phyloP scores from a whole-genome alignment of 2,113 vertebrate species.

The Odocoileus virginianus region DNA sequence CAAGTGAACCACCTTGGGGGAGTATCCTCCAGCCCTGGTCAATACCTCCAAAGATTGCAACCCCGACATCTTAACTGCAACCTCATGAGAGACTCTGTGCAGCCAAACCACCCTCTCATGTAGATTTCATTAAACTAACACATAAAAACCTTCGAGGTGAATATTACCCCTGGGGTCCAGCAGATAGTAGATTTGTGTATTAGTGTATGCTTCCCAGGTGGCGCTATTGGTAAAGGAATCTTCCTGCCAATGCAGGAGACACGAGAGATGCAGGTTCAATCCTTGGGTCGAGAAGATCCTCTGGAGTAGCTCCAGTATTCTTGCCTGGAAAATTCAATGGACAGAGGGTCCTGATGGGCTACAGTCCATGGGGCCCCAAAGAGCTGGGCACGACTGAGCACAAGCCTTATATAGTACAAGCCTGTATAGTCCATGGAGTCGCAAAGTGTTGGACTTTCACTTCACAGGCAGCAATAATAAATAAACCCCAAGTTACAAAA shows the following conservation, averaged over 20 bases:
- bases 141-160: not conserved
- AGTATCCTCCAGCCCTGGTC: not conserved
- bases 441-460: not conserved
- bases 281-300: not conserved
- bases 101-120: not conserved
- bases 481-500: not conserved
- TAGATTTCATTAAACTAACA: not conserved
- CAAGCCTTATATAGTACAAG: not conserved
- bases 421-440: not conserved
- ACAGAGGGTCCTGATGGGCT: not conserved
- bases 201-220: not conserved
- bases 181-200: not conserved
- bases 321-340: not conserved
- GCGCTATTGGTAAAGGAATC: not conserved
- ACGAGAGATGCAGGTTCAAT: rapidly evolving
- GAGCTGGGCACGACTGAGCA: not conserved
- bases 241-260: not conserved
- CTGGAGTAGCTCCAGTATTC: not conserved
- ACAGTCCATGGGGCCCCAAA: not conserved
- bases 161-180: too few relatives aligned
- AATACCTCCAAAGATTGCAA: not conserved
- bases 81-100: not conserved
- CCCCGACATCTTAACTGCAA: not conserved
- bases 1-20: not conserved
- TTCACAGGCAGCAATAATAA: not conserved